Evolutionary conservation across 2,888 invertebrate genomes (phyloP).

Genomic region (Amphipoea oculea): DNA sequence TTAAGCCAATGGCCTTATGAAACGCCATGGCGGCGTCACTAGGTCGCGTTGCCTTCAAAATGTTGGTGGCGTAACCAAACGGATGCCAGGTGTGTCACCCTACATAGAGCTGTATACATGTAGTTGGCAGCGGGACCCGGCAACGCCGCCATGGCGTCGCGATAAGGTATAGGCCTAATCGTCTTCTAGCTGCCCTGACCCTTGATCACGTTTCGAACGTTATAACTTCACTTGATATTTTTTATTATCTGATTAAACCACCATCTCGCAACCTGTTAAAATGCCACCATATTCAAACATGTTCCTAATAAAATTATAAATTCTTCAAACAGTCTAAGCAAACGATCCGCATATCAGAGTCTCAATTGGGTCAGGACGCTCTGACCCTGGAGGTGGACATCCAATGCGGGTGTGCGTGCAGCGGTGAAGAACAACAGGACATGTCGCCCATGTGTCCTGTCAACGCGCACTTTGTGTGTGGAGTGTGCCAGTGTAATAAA

Average conservation of each 20-base stretch:
- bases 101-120: not conserved
- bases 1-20: not conserved
- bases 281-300: not conserved
- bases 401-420: slow-evolving; percentile 93
- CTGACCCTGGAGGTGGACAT: slow-evolving; percentile 93
- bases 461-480: slow-evolving; percentile 91
- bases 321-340: slow-evolving; percentile 76
- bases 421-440: slow-evolving; percentile 77
- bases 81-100: not conserved
- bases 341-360: slow-evolving; percentile 93
- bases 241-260: not conserved
- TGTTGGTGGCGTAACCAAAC: not conserved
- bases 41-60: not conserved
- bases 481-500: slow-evolving; percentile 91
- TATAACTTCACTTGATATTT: not conserved
- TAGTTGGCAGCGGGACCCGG: not conserved
- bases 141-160: not conserved
- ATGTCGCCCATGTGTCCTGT: slow-evolving; percentile 81
- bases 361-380: slow-evolving; percentile 93
- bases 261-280: not conserved
- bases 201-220: not conserved
- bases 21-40: not conserved
- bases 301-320: not conserved
- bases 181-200: not conserved
- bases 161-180: not conserved